A percentile compares a stretch with the other conserved stretches of the same genome.
These are phyloP conservation scores for Drosophila burlai DNA, from an alignment of 1,140 invertebrate genomes.

Conservation along the genomic window DNA sequence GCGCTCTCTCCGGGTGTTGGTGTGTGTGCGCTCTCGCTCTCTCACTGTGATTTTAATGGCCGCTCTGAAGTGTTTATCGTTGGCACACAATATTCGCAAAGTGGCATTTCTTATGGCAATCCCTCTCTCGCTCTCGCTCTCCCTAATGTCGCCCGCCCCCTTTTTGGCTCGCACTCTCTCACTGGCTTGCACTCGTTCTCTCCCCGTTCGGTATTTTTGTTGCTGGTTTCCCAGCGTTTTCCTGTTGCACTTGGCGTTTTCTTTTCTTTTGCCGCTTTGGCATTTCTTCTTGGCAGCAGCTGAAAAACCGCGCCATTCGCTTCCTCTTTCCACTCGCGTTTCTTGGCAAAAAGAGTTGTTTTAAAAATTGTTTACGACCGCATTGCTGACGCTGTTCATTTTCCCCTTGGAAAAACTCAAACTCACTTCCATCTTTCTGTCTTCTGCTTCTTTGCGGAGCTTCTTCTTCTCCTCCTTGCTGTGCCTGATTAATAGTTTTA, in stretches of 20 bases:
- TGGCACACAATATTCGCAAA: conserved; percentile 84
- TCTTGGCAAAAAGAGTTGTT: conserved; percentile 83
- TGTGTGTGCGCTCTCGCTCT: conserved; percentile 56
- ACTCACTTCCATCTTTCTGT: conserved; percentile 40
- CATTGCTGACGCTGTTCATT: conserved; percentile 79
- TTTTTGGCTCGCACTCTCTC: conserved; percentile 52
- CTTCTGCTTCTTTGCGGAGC: conserved; percentile 14
- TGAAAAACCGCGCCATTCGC: conserved; percentile 78
- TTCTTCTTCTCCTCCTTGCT: conserved; percentile 52
- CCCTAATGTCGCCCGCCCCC: conserved; percentile 66
- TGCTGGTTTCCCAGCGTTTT: conserved; percentile 45
- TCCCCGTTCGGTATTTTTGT: conserved; percentile 47
- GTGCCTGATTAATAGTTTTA: conserved; percentile 81
- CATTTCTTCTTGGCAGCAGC: conserved; percentile 80
- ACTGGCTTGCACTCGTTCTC: conserved; percentile 39
- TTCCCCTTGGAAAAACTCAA: conserved; percentile 64
- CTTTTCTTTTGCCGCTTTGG: conserved; percentile 33
- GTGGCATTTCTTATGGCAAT: conserved; percentile 78
- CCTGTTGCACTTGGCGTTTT: conserved; percentile 66
- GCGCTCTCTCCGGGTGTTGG: conserved; percentile 18
- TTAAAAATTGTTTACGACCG: conserved; percentile 81
- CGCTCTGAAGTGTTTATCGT: conserved; percentile 85
- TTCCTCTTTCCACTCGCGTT: conserved; percentile 7
- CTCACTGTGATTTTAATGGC: conserved; percentile 84
- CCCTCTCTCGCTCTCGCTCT: conserved; percentile 29